Conservation (phyloP, 1,140 invertebrate genomes). For the Apis cerana region DNA sequence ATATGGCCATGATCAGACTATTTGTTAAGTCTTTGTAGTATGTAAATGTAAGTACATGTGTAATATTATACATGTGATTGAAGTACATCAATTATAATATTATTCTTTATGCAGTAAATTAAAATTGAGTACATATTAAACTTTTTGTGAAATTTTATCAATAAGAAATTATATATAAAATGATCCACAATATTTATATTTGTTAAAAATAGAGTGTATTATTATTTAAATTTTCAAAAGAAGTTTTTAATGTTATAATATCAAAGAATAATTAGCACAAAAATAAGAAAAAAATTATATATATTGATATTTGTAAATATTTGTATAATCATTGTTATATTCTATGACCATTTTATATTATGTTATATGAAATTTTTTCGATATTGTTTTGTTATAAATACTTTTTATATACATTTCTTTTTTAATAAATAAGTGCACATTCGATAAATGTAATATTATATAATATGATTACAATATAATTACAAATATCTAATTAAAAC, state of each 20-base stretch:
- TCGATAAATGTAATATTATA: neutral
- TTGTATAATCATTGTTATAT: neutral
- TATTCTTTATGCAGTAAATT: constrained; percentile 2
- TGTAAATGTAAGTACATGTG: neutral
- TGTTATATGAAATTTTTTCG: constrained; percentile 16
- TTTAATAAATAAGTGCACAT: constrained; percentile 7
- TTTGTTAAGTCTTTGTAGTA: neutral
- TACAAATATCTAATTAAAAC: constrained; percentile 1
- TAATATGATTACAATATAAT: neutral
- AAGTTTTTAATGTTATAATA: constrained; percentile 4
- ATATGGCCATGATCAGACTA: constrained; percentile 11
- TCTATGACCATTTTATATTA: constrained; percentile 14
- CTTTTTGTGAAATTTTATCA: neutral
- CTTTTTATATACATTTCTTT: constrained; percentile 22
- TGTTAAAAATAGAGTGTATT: constrained; percentile 6
- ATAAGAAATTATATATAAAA: constrained; percentile 13
- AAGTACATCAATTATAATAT: neutral
- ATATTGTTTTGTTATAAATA: constrained; percentile 17
- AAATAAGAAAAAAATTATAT: neutral
- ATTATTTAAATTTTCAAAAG: constrained; percentile 11
- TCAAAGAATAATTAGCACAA: constrained; percentile 10
- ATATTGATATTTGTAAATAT: constrained; percentile 16
- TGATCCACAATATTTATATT: constrained; percentile 23
- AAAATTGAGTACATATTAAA: constrained; percentile 3
- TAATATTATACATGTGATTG: neutral